These are phyloP conservation scores for Tricholaema leucomelas DNA, from an alignment of 2,113 vertebrate genomes.

Conservation along the genomic window DNA sequence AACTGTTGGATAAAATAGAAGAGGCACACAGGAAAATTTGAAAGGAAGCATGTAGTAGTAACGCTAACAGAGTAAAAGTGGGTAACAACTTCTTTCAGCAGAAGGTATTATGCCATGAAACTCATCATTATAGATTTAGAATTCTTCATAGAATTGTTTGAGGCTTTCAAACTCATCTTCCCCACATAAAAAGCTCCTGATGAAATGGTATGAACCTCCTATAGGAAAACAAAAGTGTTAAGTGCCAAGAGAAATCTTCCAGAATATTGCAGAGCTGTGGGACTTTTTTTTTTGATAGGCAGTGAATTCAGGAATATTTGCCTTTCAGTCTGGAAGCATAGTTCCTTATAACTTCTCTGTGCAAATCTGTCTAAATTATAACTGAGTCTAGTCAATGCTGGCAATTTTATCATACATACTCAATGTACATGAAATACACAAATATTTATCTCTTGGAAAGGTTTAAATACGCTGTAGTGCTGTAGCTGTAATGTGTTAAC, in stretches of 20 bases:
- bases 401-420: background rate
- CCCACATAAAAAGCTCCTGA: background rate
- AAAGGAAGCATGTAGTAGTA: background rate
- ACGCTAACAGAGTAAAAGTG: background rate
- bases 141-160: background rate
- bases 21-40: background rate
- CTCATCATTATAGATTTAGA: background rate
- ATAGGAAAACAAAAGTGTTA: background rate
- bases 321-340: background rate
- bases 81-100: background rate
- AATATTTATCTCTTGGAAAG: background rate
- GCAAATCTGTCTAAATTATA: background rate
- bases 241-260: background rate
- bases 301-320: background rate
- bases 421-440: background rate
- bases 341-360: background rate
- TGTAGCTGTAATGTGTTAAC: background rate
- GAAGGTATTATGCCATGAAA: background rate
- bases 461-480: background rate
- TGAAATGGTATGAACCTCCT: background rate
- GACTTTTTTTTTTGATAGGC: background rate
- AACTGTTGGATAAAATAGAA: background rate
- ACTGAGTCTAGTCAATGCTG: background rate
- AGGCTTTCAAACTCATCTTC: background rate
- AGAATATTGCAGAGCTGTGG: background rate